Percentiles rank a stretch among this genome's conserved stretches.
phyloP scores from a whole-genome alignment of 2,113 vertebrate genomes.

The Osmerus mordax region DNA sequence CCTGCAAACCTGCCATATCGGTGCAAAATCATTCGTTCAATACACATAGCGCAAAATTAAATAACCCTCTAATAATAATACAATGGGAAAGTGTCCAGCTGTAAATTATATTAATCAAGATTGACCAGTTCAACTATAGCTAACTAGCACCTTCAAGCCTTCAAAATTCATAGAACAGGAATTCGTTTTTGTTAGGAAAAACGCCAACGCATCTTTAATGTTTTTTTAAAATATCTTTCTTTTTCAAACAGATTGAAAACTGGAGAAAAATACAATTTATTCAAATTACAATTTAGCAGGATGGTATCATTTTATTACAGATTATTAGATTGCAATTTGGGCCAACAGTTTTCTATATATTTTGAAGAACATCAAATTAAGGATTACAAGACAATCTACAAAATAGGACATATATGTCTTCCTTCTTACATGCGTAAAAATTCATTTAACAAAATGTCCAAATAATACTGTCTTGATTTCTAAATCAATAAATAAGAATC shows the following conservation, averaged over 20 bases:
- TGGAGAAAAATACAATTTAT: conserved; percentile 78
- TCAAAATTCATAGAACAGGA: background rate
- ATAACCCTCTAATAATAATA: background rate
- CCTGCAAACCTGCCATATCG: background rate
- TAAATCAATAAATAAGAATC: conserved; percentile 64
- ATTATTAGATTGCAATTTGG: conserved; percentile 71
- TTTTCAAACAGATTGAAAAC: background rate
- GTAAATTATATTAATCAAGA: background rate
- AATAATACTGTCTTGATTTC: conserved; percentile 41
- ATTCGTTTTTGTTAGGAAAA: conserved; percentile 63
- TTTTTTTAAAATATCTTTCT: conserved; percentile 32
- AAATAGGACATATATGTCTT: conserved; percentile 32
- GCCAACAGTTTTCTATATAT: conserved; percentile 70
- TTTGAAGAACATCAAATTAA: conserved; percentile 53
- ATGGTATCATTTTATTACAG: conserved; percentile 74
- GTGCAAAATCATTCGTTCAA: background rate
- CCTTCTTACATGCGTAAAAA: conserved; percentile 21
- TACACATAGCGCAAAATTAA: background rate
- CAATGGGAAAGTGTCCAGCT: no score
- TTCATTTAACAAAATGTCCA: conserved; percentile 28
- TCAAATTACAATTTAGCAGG: conserved; percentile 79
- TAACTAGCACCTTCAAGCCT: background rate
- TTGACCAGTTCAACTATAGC: background rate
- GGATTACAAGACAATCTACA: conserved; percentile 26
- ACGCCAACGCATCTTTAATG: conserved; percentile 38